Percentiles rank a stretch among this genome's conserved stretches.
phyloP scores from a whole-genome alignment of 2,888 invertebrate species.

The Agriopis marginaria region DNA sequence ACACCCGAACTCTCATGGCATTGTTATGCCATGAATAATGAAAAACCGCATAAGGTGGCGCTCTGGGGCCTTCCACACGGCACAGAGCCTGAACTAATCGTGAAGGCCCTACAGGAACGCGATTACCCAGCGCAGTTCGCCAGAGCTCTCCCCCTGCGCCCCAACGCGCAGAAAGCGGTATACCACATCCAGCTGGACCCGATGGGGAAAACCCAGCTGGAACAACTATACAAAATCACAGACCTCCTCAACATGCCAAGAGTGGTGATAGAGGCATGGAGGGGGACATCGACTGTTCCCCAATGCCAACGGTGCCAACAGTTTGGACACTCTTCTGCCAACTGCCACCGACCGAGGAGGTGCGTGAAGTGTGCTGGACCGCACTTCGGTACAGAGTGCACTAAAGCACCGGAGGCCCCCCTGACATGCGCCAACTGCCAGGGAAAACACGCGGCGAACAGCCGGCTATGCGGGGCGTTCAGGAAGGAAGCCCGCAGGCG shows the following conservation, averaged over 20 bases:
- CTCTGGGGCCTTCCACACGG: not conserved
- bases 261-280: too few species aligned
- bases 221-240: too few species aligned
- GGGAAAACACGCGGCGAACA: too few species aligned
- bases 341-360: too few species aligned
- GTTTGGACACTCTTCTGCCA: too few species aligned
- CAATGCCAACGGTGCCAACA: not conserved
- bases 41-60: not conserved
- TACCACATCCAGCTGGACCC: not conserved
- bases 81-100: not conserved
- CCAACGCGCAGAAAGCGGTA: not conserved
- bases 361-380: too few species aligned
- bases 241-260: too few species aligned
- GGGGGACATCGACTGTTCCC: too few species aligned
- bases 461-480: too few species aligned
- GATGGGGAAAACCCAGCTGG: not conserved
- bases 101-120: not conserved
- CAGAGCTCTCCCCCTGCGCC: not conserved
- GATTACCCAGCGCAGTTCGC: not conserved
- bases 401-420: constrained; percentile 5
- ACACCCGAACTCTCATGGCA: not conserved
- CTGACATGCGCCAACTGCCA: constrained; percentile 24
- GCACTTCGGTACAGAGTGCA: constrained; percentile 31
- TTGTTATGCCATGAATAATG: not conserved
- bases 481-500: too few species aligned